Percentiles rank a stretch among this genome's conserved stretches.
These are phyloP conservation scores for Tortrix viridana DNA, from an alignment of 2,888 invertebrate species.

Conservation along the genomic window DNA sequence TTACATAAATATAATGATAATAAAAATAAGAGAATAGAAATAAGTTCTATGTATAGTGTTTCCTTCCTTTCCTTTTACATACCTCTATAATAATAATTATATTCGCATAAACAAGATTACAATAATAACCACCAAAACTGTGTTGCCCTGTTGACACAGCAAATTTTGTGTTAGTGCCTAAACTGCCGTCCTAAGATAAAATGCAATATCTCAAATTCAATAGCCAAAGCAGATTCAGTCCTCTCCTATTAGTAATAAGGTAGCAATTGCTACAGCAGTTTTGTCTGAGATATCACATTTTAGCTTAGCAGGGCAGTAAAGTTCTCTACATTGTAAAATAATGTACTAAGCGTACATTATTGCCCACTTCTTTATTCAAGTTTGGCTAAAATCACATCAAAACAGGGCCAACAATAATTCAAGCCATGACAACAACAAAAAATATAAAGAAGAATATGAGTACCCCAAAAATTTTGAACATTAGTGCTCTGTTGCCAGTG, in stretches of 20 bases:
- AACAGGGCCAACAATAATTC: conserved; percentile 45
- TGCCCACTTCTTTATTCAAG: conserved; percentile 5
- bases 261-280: too few relatives aligned
- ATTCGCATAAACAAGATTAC: conserved; percentile 1
- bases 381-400: not conserved
- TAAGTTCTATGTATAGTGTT: not conserved
- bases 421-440: conserved; percentile 98
- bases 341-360: conserved; percentile 3
- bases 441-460: conserved; percentile 99
- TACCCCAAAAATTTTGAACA: conserved; percentile 99
- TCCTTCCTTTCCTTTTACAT: conserved; percentile 1
- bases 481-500: conserved; percentile 98
- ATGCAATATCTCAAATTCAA: not conserved
- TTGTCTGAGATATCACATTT: too few relatives aligned
- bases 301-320: too few relatives aligned
- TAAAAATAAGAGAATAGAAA: conserved; percentile 11
- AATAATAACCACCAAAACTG: conserved; percentile 6
- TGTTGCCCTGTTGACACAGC: conserved; percentile 1
- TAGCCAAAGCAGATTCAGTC: too few relatives aligned
- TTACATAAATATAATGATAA: conserved; percentile 26
- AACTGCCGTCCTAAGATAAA: not conserved
- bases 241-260: too few relatives aligned
- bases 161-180: not conserved
- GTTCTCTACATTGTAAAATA: not conserved
- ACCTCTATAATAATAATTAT: not conserved